Percentiles rank a stretch among this genome's conserved stretches.
phyloP scores from a whole-genome alignment of 2,113 vertebrate species.

The Colossoma macropomum region DNA sequence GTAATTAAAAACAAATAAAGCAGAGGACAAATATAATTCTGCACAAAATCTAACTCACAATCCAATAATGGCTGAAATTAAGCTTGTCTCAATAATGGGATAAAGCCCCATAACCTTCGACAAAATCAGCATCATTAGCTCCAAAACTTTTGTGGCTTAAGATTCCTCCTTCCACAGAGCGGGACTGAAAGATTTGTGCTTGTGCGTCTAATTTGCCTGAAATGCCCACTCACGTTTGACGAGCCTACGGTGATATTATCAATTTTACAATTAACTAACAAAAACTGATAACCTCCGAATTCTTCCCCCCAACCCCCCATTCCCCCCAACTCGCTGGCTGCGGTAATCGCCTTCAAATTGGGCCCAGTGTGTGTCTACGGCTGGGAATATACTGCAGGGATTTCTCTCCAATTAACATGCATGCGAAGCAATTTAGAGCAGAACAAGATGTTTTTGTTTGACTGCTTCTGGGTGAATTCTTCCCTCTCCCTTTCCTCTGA shows the following conservation, averaged over 20 bases:
- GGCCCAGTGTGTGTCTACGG: conserved; percentile 54
- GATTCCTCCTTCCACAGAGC: conserved; percentile 45
- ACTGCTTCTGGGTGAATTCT: conserved; percentile 80
- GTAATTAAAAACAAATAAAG: conserved; percentile 81
- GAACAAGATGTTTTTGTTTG: conserved; percentile 84
- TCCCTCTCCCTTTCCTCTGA: conserved; percentile 74
- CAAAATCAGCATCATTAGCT: conserved; percentile 66
- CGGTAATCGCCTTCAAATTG: conserved; percentile 56
- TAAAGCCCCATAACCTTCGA: conserved; percentile 72
- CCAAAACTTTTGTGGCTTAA: conserved; percentile 68
- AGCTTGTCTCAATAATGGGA: conserved; percentile 75
- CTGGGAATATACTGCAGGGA: conserved; percentile 72
- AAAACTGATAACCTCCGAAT: conserved; percentile 83
- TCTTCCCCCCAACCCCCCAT: conserved; percentile 64
- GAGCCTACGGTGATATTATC: conserved; percentile 76
- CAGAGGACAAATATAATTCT: conserved; percentile 77
- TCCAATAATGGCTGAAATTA: conserved; percentile 69
- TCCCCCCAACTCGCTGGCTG: conserved; percentile 47
- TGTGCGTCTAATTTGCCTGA: conserved; percentile 81
- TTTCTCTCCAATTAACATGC: conserved; percentile 85
- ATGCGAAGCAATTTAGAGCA: conserved; percentile 83
- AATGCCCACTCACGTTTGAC: conserved; percentile 78
- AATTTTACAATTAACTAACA: conserved; percentile 83
- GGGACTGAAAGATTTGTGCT: conserved; percentile 75
- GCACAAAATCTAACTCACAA: conserved; percentile 70